Evolutionary conservation across 92 coral and sea anemone genomes (phyloP).

Genomic region (Galaxea fascicularis): DNA sequence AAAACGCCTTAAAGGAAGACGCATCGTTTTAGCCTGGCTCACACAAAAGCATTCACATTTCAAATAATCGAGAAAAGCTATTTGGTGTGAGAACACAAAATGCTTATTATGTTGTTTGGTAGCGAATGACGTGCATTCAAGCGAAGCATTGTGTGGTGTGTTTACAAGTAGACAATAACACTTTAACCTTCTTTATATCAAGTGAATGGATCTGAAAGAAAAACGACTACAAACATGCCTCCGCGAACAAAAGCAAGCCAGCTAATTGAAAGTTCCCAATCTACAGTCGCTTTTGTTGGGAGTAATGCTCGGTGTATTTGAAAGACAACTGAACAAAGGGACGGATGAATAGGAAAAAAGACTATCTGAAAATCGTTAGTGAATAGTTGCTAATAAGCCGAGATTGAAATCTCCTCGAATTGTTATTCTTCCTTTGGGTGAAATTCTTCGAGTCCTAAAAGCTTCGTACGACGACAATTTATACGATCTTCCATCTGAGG

Average conservation of each 20-base stretch:
- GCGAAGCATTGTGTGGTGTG: slow-evolving; percentile 65
- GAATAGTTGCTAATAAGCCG: slow-evolving; percentile 41
- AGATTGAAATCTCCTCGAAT: neutral
- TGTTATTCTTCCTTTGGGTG: neutral
- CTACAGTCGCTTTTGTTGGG: slow-evolving; percentile 70
- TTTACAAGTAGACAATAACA: slow-evolving; percentile 80
- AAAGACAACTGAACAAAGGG: slow-evolving; percentile 48
- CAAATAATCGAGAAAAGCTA: slow-evolving; percentile 51
- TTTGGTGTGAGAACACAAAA: slow-evolving; percentile 55
- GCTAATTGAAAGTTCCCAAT: slow-evolving; percentile 76
- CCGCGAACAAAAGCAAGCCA: slow-evolving; percentile 68
- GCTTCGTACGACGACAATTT: neutral
- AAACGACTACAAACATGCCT: slow-evolving; percentile 67
- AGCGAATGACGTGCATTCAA: slow-evolving; percentile 72
- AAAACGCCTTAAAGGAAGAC: slow-evolving; percentile 15
- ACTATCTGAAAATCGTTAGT: slow-evolving; percentile 32
- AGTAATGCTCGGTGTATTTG: slow-evolving; percentile 56
- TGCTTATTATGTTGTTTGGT: slow-evolving; percentile 73
- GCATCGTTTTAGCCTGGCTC: slow-evolving; percentile 14
- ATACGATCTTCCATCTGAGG: neutral
- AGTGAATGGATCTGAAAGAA: slow-evolving; percentile 55
- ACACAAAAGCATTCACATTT: slow-evolving; percentile 56
- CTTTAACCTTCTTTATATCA: slow-evolving; percentile 70
- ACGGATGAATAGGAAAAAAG: slow-evolving; percentile 39
- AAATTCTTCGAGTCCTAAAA: neutral